These are phyloP conservation scores for Brachypterus glaber DNA, from an alignment of 2,888 invertebrate genomes.

Conservation along the genomic window DNA sequence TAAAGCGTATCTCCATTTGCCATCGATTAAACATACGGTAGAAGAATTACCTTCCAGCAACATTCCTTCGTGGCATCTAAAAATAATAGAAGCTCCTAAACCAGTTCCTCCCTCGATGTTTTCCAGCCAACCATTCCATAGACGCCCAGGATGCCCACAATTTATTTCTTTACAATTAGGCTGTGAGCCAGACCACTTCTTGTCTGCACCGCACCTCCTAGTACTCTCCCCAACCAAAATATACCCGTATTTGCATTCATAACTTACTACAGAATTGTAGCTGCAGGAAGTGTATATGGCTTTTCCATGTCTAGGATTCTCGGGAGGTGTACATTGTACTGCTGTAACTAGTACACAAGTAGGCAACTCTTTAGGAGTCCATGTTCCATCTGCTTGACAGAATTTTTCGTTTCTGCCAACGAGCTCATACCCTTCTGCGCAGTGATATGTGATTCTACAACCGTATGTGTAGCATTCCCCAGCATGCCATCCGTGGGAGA, in stretches of 20 bases:
- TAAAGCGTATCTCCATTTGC: conserved; percentile 86
- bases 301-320: conserved; percentile 85
- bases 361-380: conserved; percentile 84
- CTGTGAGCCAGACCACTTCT: conserved; percentile 85
- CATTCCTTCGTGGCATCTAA: conserved; percentile 89
- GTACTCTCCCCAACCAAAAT: conserved; percentile 83
- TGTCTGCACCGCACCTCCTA: conserved; percentile 86
- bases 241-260: conserved; percentile 93
- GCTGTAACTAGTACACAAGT: conserved; percentile 90
- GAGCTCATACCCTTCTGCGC: conserved; percentile 87
- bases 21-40: conserved; percentile 87
- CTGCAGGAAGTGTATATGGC: conserved; percentile 87
- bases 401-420: conserved; percentile 78
- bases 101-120: conserved; percentile 84
- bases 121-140: conserved; percentile 94
- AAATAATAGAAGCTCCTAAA: conserved; percentile 84
- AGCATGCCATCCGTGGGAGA: conserved; percentile 84
- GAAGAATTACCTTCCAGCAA: conserved; percentile 79
- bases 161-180: conserved; percentile 96
- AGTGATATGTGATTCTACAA: conserved; percentile 83
- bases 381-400: conserved; percentile 85
- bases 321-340: conserved; percentile 87
- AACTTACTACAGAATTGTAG: conserved; percentile 91
- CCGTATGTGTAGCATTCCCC: conserved; percentile 92
- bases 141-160: conserved; percentile 86